Percentiles rank a stretch among this genome's conserved stretches.
Conservation (phyloP, 2,797 vertebrate species). For the Lacerta bilineata region DNA sequence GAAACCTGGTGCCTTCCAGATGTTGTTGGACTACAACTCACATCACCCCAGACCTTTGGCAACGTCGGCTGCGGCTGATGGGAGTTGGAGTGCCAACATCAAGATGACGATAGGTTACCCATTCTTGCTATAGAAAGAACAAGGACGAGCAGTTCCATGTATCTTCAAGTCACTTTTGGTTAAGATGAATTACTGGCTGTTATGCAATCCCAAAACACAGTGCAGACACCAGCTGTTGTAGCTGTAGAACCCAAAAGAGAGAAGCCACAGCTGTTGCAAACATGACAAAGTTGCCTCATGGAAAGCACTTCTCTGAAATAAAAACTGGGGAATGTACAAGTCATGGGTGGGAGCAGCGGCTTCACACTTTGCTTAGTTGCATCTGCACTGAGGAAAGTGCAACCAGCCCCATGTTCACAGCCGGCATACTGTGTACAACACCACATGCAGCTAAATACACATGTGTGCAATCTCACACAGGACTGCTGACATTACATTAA, state of each 20-base stretch:
- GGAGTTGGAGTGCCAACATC: background rate
- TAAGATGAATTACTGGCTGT: background rate
- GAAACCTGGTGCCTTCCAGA: too few relatives aligned
- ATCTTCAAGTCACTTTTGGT: background rate
- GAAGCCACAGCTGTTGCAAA: background rate
- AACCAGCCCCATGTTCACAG: background rate
- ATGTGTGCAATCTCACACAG: background rate
- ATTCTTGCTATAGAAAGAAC: background rate
- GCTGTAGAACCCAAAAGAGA: background rate
- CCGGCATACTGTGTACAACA: background rate
- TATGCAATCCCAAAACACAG: background rate
- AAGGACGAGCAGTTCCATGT: background rate
- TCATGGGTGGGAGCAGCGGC: background rate
- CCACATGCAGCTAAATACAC: background rate
- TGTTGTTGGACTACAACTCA: background rate
- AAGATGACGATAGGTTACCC: background rate
- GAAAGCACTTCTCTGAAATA: conserved; percentile 6
- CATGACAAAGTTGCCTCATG: background rate
- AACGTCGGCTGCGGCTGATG: background rate
- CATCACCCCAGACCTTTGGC: background rate
- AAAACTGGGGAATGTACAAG: background rate
- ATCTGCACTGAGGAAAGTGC: background rate
- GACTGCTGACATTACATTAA: background rate
- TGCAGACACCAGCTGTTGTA: background rate
- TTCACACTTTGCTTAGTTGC: background rate